phyloP scores from a whole-genome alignment of 2,888 invertebrate species.

The Habroteleia sp. region DNA sequence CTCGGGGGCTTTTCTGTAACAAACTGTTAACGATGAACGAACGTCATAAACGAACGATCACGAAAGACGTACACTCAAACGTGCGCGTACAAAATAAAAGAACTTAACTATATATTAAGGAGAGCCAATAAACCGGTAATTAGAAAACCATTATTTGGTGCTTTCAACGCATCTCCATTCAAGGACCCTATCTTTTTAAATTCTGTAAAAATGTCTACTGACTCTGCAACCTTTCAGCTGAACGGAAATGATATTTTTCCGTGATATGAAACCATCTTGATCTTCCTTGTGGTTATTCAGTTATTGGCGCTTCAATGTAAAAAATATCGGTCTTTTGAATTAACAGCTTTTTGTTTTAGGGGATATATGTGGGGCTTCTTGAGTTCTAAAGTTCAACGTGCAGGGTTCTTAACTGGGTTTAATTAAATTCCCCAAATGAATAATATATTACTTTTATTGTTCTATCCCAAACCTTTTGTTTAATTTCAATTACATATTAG shows the following conservation, averaged over 20 bases:
- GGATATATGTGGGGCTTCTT: too few species aligned
- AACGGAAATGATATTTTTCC: slow-evolving; percentile 5
- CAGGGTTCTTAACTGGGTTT: too few species aligned
- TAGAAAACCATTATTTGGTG: slow-evolving; percentile 71
- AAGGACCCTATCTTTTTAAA: slow-evolving; percentile 10
- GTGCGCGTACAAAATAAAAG: slow-evolving; percentile 45
- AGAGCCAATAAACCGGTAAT: slow-evolving; percentile 75
- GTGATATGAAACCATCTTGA: background rate
- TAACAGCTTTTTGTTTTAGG: too few species aligned
- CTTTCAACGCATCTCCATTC: slow-evolving; percentile 48
- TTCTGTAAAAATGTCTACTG: slow-evolving; percentile 20
- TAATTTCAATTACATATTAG: too few species aligned
- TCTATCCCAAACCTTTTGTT: too few species aligned
- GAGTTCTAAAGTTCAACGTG: too few species aligned
- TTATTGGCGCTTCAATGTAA: too few species aligned
- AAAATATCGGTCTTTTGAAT: too few species aligned
- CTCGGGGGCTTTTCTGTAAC: slow-evolving; percentile 35
- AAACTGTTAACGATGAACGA: slow-evolving; percentile 66
- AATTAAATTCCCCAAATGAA: too few species aligned
- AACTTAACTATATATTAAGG: slow-evolving; percentile 43
- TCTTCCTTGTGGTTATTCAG: background rate
- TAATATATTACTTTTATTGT: too few species aligned
- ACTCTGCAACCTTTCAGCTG: background rate
- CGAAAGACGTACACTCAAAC: slow-evolving; percentile 57
- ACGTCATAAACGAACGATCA: slow-evolving; percentile 62